phyloP scores from a whole-genome alignment of 2,113 vertebrate species.

The Sylvilagus bachmani region DNA sequence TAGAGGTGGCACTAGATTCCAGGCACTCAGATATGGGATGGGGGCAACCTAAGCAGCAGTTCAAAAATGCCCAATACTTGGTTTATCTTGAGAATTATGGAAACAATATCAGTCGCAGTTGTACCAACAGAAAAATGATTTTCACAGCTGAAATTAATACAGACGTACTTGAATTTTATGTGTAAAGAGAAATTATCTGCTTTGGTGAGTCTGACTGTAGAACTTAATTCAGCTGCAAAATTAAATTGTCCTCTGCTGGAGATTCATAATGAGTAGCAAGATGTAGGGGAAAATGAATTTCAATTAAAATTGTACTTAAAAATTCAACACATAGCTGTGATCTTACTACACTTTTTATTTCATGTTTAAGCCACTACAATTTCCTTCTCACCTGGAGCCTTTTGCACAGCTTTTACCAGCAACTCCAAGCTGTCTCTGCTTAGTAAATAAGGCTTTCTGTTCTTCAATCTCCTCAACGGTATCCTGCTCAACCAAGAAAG shows the following conservation, averaged over 20 bases:
- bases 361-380: background rate
- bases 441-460: background rate
- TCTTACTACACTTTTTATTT: constrained; percentile 28
- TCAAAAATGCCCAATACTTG: background rate
- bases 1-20: no score
- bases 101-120: background rate
- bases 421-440: background rate
- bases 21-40: no score
- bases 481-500: background rate
- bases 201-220: constrained; percentile 23
- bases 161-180: constrained; percentile 40
- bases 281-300: constrained; percentile 22
- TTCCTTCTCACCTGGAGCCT: background rate
- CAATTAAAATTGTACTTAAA: constrained; percentile 64
- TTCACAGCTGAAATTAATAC: background rate
- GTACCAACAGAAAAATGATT: background rate
- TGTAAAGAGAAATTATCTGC: constrained; percentile 61
- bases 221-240: constrained; percentile 73
- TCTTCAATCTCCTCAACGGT: background rate
- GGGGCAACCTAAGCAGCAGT: no score
- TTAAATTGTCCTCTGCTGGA: constrained; percentile 59
- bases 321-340: constrained; percentile 13
- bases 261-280: constrained; percentile 46
- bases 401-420: background rate
- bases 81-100: constrained; percentile 19